Conservation (phyloP, 2,797 vertebrate genomes). For the Scolopax bukidnonensis region DNA sequence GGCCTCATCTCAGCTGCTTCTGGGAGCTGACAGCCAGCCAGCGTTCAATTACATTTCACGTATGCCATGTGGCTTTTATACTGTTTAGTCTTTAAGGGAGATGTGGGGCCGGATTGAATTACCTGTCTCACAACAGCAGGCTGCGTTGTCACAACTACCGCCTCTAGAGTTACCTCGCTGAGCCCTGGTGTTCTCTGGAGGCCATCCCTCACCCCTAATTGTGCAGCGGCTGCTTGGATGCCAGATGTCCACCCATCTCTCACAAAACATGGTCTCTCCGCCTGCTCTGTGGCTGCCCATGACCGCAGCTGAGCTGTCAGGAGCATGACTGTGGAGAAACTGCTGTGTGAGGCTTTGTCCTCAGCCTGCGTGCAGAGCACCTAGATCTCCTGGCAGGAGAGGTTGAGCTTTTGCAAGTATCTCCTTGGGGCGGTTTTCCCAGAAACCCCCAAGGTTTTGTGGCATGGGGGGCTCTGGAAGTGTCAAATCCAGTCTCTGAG, state of each 20-base stretch:
- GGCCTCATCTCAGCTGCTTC: conserved; percentile 46
- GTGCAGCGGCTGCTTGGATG: rapidly evolving
- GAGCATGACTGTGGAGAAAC: background rate
- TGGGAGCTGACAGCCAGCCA: conserved; percentile 35
- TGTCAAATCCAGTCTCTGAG: background rate
- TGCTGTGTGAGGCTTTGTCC: background rate
- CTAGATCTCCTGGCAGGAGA: background rate
- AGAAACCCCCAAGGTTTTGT: background rate
- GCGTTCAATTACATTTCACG: background rate
- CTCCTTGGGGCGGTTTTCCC: background rate
- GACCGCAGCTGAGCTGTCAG: background rate
- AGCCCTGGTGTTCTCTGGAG: rapidly evolving
- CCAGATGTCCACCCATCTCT: rapidly evolving
- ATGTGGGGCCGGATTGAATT: conserved; percentile 9
- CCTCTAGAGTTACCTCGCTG: background rate
- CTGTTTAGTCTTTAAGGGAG: conserved; percentile 33
- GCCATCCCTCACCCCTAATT: rapidly evolving
- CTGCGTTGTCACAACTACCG: background rate
- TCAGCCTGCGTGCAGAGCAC: background rate
- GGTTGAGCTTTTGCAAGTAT: background rate
- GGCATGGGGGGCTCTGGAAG: background rate
- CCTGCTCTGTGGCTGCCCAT: background rate
- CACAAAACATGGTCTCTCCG: rapidly evolving
- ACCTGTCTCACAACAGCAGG: background rate
- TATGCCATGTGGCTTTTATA: conserved; percentile 45